phyloP scores from a whole-genome alignment of 37 sponge, comb jelly and placozoan genomes.

The Hexactinellida sp. region DNA sequence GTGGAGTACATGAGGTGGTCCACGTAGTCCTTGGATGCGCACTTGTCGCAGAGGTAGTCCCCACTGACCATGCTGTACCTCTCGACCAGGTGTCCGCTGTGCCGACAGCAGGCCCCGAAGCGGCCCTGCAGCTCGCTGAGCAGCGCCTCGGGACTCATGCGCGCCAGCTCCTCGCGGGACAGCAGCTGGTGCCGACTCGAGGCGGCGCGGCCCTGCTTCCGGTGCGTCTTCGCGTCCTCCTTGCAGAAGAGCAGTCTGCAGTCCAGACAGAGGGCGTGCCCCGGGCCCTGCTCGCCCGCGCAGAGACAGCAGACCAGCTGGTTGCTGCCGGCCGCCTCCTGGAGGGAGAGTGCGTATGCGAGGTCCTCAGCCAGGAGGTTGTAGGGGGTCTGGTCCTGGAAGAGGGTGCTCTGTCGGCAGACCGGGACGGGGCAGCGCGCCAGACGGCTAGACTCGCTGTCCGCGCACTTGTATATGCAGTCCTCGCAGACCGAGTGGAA shows the following conservation, averaged over 20 bases:
- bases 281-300: neutral
- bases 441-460: neutral
- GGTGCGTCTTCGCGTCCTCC: neutral
- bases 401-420: neutral
- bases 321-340: neutral
- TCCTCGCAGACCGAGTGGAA: neutral
- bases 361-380: neutral
- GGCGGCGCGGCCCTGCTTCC: neutral
- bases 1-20: slow-evolving; percentile 3
- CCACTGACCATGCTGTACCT: neutral
- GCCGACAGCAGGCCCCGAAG: neutral
- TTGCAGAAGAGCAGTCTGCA: neutral
- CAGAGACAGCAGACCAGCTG: neutral
- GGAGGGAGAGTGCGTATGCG: neutral
- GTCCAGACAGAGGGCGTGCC: neutral
- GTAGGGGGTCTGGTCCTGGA: slow-evolving; percentile 2
- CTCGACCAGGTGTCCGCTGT: neutral
- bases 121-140: neutral
- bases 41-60: neutral
- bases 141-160: neutral
- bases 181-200: neutral
- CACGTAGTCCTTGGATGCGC: neutral
- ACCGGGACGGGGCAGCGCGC: neutral
- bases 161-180: neutral
- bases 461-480: neutral